Evolutionary conservation across 2,113 vertebrate genomes (phyloP), one percentile per base, ranked within the genome.

Genomic region (Scophthalmus maximus): DNA sequence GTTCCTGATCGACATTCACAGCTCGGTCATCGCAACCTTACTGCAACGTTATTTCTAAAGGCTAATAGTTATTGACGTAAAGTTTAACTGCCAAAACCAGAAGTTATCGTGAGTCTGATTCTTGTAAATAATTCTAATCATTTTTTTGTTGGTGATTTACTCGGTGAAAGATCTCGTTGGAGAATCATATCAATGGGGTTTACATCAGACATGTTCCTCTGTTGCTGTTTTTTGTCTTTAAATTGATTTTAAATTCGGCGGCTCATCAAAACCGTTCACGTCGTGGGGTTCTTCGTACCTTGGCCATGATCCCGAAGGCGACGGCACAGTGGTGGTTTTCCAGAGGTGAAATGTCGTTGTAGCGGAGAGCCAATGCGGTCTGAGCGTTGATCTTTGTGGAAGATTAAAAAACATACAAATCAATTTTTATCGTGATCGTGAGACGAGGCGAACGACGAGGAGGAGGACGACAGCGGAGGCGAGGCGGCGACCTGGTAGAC

Each of bases 241-340:
- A n/a, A n/a, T n/a, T n/a, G n/a, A n/a, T n/a, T n/a, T n/a, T n/a
- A n/a, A n/a, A n/a, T n/a, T n/a, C n/a, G n/a, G n/a, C n/a, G n/a
- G n/a, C n/a, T n/a, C n/a, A n/a, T n/a, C n/a, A n/a, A n/a, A n/a
- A n/a, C n/a, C n/a, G n/a, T n/a, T n/a, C n/a, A n/a, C n/a, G n/a
- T n/a, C n/a, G n/a, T n/a, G n/a, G n/a, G n/a, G 32, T 6, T 34
- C 9, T 18, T 32, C 8, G 8, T 59, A 89, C 89, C 86, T 76
- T 75, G 4, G 94, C 87, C 27, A 96, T 80, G 89, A 97, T 96
- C 78, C 95, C 93, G 73, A 97, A 90, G 63, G 89, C 76, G 2
- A 91, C 65, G 3, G 91, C 87, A 7, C 89, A 91, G 82, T 90
- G 77, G 42, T 93, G 92, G 65, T 93, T 93, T 25, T 93, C 91